These are phyloP conservation scores for Neodiprion lecontei DNA, from an alignment of 1,140 invertebrate species.

Conservation along the genomic window DNA sequence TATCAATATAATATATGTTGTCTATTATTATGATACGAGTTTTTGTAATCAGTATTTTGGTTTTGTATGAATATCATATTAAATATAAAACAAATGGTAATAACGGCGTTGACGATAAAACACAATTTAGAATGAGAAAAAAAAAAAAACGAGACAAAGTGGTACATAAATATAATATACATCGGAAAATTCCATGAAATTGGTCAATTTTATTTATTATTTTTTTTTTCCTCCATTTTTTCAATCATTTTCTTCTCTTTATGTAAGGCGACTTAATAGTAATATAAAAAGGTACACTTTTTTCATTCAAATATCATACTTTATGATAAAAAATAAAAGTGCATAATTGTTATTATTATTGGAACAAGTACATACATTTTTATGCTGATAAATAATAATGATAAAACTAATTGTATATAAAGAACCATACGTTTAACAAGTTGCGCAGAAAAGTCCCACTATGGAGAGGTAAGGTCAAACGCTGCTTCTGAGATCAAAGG, in stretches of 20 bases:
- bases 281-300: constrained; percentile 51
- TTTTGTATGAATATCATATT: too few relatives aligned
- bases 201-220: background rate
- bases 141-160: too few relatives aligned
- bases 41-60: too few relatives aligned
- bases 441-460: constrained; percentile 13
- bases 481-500: constrained; percentile 5
- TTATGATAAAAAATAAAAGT: constrained; percentile 50
- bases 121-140: too few relatives aligned
- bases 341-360: constrained; percentile 39
- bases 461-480: constrained; percentile 12
- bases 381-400: constrained; percentile 42
- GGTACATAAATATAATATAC: too few relatives aligned
- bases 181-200: too few relatives aligned
- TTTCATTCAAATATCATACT: constrained; percentile 36
- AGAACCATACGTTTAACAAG: constrained; percentile 18
- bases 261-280: constrained; percentile 50
- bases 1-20: too few relatives aligned
- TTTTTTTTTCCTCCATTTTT: background rate
- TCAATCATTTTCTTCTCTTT: constrained; percentile 36
- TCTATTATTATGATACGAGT: too few relatives aligned
- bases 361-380: constrained; percentile 46
- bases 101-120: too few relatives aligned
- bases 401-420: constrained; percentile 32
- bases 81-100: too few relatives aligned